Evolutionary conservation across 2,797 vertebrate species (phyloP).

Genomic region (Yasuhikotakia modesta): DNA sequence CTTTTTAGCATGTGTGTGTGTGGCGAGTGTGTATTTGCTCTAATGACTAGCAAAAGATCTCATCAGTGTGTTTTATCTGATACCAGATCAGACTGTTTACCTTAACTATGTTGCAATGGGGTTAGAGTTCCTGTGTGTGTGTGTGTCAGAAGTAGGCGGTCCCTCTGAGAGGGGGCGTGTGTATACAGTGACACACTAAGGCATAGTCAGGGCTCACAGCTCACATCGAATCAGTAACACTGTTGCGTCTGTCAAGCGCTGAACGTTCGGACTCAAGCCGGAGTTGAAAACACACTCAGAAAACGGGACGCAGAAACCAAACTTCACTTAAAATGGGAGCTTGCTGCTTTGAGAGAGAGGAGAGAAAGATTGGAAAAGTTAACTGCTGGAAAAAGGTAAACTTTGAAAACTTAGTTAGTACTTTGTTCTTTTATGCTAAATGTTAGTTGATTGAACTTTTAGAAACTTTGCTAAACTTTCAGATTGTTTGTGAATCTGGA

Average conservation of each 20-base stretch:
- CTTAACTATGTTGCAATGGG: slow-evolving; percentile 55
- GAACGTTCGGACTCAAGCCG: slow-evolving; percentile 58
- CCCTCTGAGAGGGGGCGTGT: slow-evolving; percentile 46
- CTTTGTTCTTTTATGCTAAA: not conserved
- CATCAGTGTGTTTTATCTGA: slow-evolving; percentile 45
- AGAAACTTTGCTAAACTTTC: not conserved
- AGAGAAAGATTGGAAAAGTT: slow-evolving; percentile 75
- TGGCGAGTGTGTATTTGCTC: slow-evolving; percentile 21
- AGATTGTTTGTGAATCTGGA: not conserved
- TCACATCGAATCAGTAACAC: slow-evolving; percentile 56
- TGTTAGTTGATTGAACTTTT: not conserved
- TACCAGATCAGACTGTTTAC: slow-evolving; percentile 59
- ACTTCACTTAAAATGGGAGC: slow-evolving; percentile 76
- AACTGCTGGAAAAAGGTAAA: slow-evolving; percentile 81
- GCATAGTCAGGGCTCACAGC: slow-evolving; percentile 63
- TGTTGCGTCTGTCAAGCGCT: slow-evolving; percentile 62
- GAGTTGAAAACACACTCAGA: slow-evolving; percentile 31
- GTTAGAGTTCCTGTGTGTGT: slow-evolving; percentile 13
- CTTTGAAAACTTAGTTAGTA: not conserved
- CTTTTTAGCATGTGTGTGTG: not conserved
- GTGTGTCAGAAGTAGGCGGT: slow-evolving; percentile 42
- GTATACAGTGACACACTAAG: slow-evolving; percentile 49
- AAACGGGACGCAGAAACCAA: slow-evolving; percentile 60
- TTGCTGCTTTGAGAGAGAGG: slow-evolving; percentile 79
- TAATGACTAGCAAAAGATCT: slow-evolving; percentile 55